Conservation (phyloP, 2,888 invertebrate genomes). For the Artemia sp. region DNA sequence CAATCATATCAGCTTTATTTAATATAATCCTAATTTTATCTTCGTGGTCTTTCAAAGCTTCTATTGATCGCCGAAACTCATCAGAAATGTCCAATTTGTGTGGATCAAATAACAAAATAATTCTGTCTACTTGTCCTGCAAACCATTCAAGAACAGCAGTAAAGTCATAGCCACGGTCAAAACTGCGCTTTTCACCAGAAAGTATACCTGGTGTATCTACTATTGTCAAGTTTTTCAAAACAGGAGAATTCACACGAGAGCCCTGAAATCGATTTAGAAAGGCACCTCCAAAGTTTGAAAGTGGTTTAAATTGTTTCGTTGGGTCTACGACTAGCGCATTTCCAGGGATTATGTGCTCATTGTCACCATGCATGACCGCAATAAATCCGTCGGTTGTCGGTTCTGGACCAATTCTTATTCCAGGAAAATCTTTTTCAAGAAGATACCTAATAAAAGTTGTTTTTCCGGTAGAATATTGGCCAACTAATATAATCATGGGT, state of each 20-base stretch:
- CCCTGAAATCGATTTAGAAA: constrained; percentile 95
- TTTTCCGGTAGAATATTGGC: constrained; percentile 97
- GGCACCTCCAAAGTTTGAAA: constrained; percentile 93
- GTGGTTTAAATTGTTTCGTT: constrained; percentile 83
- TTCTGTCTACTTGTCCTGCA: constrained; percentile 92
- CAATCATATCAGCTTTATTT: constrained; percentile 99
- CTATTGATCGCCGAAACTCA: constrained; percentile 90
- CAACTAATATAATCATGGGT: constrained; percentile 91
- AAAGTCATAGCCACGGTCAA: constrained; percentile 61
- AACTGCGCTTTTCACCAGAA: constrained; percentile 87
- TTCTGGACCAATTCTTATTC: constrained; percentile 94
- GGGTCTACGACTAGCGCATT: constrained; percentile 97
- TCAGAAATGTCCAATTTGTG: constrained; percentile 98
- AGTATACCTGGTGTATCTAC: constrained; percentile 94
- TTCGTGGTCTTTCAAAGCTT: constrained; percentile 82
- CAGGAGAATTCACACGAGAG: constrained; percentile 71
- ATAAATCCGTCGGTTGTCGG: constrained; percentile 97
- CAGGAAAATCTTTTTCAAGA: constrained; percentile 74
- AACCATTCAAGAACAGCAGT: constrained; percentile 98
- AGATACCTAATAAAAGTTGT: constrained; percentile 61
- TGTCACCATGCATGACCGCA: constrained; percentile 82
- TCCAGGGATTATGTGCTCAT: constrained; percentile 73
- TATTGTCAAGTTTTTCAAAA: constrained; percentile 83
- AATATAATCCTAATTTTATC: constrained; percentile 94
- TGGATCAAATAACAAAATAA: constrained; percentile 90